A percentile compares a stretch with the other conserved stretches of the same genome.
Evolutionary conservation across 2,113 vertebrate species (phyloP).

Genomic region (Glareola pratincola): DNA sequence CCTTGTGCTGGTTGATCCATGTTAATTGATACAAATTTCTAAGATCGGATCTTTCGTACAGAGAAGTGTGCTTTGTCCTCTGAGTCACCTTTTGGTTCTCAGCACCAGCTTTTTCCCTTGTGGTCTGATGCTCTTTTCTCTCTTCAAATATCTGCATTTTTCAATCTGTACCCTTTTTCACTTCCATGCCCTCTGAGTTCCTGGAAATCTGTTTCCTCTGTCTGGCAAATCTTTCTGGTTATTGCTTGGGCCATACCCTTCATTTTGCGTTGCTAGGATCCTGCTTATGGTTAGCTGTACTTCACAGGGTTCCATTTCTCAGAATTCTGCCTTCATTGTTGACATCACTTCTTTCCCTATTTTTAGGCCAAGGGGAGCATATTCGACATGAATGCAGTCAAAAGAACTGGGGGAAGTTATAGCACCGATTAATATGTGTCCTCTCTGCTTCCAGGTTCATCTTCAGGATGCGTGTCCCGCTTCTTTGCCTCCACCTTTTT

Average conservation of each 20-base stretch:
- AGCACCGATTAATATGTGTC: background rate
- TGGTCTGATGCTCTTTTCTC: background rate
- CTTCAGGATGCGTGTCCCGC: accelerated
- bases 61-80: background rate
- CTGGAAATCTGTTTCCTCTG: background rate
- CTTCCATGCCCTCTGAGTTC: background rate
- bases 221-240: background rate
- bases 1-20: accelerated
- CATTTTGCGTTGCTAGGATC: background rate
- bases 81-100: background rate
- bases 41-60: background rate
- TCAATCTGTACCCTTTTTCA: background rate
- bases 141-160: background rate
- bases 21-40: background rate
- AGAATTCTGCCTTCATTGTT: background rate
- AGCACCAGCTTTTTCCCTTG: background rate
- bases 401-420: background rate
- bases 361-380: background rate
- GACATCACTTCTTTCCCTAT: background rate
- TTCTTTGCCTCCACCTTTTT: background rate
- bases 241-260: background rate
- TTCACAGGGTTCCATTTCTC: background rate
- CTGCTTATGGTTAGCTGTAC: background rate
- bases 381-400: background rate
- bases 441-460: background rate